Percentiles rank a stretch among this genome's conserved stretches.
These are phyloP conservation scores for Andrena haemorrhoa DNA, from an alignment of 2,888 invertebrate species.

Conservation along the genomic window DNA sequence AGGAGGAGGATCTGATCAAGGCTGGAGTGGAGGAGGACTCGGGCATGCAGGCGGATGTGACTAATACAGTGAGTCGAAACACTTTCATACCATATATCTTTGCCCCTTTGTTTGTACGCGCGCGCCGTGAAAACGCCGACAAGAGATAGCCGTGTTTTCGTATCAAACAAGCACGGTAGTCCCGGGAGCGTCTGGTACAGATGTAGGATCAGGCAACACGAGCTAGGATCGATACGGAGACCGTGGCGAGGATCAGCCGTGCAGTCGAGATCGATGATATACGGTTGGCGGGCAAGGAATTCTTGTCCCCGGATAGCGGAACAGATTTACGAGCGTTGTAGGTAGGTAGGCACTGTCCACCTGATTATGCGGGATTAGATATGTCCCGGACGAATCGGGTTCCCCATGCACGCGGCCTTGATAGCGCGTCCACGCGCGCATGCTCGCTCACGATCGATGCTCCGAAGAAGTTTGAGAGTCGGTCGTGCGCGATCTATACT, in stretches of 20 bases:
- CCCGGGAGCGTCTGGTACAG: slow-evolving; percentile 8
- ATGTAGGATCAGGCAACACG: neutral
- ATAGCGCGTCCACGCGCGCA: slow-evolving; percentile 14
- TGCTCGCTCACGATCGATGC: neutral
- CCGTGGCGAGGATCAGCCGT: neutral
- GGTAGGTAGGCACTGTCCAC: neutral
- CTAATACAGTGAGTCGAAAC: slow-evolving; percentile 76
- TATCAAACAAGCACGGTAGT: slow-evolving; percentile 1
- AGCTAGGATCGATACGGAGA: slow-evolving; percentile 6
- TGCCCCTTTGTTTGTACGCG: neutral
- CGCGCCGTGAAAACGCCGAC: neutral
- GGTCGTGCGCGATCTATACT: neutral
- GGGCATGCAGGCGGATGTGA: slow-evolving; percentile 79
- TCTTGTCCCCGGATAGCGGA: slow-evolving; percentile 27
- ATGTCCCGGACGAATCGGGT: slow-evolving; percentile 9
- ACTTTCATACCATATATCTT: neutral
- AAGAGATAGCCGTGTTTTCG: slow-evolving; percentile 1
- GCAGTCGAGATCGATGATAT: slow-evolving; percentile 33
- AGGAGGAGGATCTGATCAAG: slow-evolving; percentile 74
- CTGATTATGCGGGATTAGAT: slow-evolving; percentile 32
- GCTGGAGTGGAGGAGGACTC: slow-evolving; percentile 71
- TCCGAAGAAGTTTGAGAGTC: slow-evolving; percentile 4
- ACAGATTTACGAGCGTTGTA: slow-evolving; percentile 38
- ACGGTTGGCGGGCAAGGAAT: slow-evolving; percentile 20
- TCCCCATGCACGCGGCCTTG: slow-evolving; percentile 36